Evolutionary conservation across 2,888 invertebrate species (phyloP).

Genomic region (Marronus borbonicus): DNA sequence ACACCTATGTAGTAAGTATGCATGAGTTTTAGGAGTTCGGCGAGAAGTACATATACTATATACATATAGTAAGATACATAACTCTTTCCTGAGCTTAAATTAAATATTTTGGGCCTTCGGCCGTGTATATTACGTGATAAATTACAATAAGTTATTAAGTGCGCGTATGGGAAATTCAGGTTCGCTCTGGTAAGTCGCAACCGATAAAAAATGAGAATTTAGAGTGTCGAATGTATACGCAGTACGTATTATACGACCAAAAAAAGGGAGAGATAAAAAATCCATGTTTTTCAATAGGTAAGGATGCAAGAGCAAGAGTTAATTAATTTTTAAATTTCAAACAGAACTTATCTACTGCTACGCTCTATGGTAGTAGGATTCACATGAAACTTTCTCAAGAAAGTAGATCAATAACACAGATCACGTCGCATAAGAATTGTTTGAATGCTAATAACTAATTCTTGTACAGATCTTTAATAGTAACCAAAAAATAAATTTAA

Average conservation of each 20-base stretch:
- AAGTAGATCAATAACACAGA: too few relatives aligned
- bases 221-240: neutral
- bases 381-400: too few relatives aligned
- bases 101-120: conserved; percentile 44
- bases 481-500: too few relatives aligned
- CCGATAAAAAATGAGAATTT: neutral
- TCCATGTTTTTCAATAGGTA: too few relatives aligned
- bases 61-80: conserved; percentile 12
- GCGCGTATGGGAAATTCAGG: conserved; percentile 4
- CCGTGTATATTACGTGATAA: conserved; percentile 41
- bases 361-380: too few relatives aligned
- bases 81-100: conserved; percentile 41
- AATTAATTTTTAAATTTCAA: too few relatives aligned
- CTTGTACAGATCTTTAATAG: too few relatives aligned
- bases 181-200: neutral
- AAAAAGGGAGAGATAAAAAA: too few relatives aligned
- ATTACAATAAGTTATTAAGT: conserved; percentile 28
- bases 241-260: neutral
- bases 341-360: too few relatives aligned
- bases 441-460: too few relatives aligned
- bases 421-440: too few relatives aligned
- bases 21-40: neutral
- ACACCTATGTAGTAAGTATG: neutral
- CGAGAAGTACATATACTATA: neutral
- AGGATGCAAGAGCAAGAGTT: too few relatives aligned